A percentile compares a stretch with the other conserved stretches of the same genome.
Evolutionary conservation across 2,888 invertebrate species (phyloP).

Genomic region (Ornithoptera priamus): DNA sequence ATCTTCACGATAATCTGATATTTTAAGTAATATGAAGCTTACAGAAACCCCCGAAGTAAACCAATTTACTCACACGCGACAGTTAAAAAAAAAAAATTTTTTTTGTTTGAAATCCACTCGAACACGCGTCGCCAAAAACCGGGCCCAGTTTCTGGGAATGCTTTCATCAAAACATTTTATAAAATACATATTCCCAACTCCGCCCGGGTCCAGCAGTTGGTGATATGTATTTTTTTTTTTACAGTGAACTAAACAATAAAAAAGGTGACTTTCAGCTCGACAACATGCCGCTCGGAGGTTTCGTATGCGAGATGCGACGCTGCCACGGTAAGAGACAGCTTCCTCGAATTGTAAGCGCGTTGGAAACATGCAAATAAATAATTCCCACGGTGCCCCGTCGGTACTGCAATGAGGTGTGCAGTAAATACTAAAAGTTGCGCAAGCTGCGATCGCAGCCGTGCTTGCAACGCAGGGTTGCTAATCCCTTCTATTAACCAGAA

Average conservation of each 20-base stretch:
- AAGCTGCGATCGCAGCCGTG: constrained; percentile 28
- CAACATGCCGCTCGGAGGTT: constrained; percentile 1
- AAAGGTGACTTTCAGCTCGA: constrained; percentile 16
- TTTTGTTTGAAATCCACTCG: neutral
- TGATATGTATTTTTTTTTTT: neutral
- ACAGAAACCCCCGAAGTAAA: constrained; percentile 3
- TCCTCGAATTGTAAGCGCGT: constrained; percentile 28
- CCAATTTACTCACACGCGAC: neutral
- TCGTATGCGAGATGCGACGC: constrained; percentile 23
- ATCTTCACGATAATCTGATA: constrained; percentile 4
- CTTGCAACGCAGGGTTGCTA: constrained; percentile 26
- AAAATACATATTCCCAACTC: constrained; percentile 9
- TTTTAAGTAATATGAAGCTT: constrained; percentile 1
- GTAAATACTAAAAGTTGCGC: constrained; percentile 32
- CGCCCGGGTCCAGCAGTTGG: neutral
- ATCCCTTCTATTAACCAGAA: neutral
- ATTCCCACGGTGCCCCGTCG: constrained; percentile 29
- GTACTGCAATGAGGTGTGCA: constrained; percentile 30
- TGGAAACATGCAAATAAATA: constrained; percentile 32
- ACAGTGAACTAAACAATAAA: constrained; percentile 1
- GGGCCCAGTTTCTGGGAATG: constrained; percentile 4
- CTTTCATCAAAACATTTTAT: constrained; percentile 8
- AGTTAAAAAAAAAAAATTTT: neutral
- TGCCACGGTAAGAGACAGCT: constrained; percentile 25
- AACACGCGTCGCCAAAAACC: neutral